Evolutionary conservation across 2,888 invertebrate species (phyloP).

Genomic region (Tachina lurida): DNA sequence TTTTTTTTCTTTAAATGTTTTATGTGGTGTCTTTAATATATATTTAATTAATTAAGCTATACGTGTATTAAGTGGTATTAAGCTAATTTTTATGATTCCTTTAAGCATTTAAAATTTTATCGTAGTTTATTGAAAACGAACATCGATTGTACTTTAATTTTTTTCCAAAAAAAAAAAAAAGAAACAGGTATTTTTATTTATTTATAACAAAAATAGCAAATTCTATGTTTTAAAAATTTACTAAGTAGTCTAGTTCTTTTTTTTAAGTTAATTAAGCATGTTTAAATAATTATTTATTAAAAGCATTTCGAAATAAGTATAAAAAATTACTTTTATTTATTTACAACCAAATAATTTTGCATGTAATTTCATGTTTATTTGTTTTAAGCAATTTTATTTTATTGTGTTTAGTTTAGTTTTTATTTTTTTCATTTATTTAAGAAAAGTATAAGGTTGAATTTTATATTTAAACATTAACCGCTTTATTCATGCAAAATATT

Average conservation of each 20-base stretch:
- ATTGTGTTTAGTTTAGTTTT: conserved; percentile 16
- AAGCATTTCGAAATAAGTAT: not conserved
- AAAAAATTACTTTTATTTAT: not conserved
- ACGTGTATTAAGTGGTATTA: conserved; percentile 44
- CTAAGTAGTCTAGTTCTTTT: not conserved
- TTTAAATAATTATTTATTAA: conserved; percentile 11
- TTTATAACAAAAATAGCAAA: conserved; percentile 1
- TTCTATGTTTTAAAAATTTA: conserved; percentile 1
- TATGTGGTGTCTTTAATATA: conserved; percentile 12
- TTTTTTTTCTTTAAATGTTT: conserved; percentile 12
- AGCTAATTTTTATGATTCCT: conserved; percentile 10
- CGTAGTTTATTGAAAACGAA: conserved; percentile 52
- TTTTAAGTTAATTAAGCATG: conserved; percentile 25
- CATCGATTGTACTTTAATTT: conserved; percentile 43
- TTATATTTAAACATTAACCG: not conserved
- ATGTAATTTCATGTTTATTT: conserved; percentile 41
- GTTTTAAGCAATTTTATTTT: conserved; percentile 19
- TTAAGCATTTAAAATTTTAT: conserved; percentile 29
- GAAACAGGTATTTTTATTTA: conserved; percentile 47
- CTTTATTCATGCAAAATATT: too few species aligned
- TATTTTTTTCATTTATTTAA: conserved; percentile 16
- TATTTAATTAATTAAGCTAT: not conserved
- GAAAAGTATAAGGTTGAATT: not conserved
- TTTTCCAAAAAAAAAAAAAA: conserved; percentile 6
- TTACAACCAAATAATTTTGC: conserved; percentile 17